Evolutionary conservation across 2,888 invertebrate species (phyloP).

Genomic region (Masnerella sp.): DNA sequence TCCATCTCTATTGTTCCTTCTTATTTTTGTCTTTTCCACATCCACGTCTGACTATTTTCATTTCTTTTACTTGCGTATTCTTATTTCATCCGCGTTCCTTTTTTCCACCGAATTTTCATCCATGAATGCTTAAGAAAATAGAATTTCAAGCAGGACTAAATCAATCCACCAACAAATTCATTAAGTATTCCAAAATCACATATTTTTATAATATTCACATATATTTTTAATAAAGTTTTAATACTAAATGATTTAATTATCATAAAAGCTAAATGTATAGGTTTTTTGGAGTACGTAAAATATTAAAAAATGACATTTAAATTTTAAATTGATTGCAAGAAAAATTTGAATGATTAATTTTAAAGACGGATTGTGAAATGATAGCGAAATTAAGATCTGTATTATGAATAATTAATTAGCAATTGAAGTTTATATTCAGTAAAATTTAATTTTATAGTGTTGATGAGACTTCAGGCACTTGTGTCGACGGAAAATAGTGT

Average conservation of each 20-base stretch:
- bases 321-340: too few species aligned
- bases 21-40: slow-evolving; percentile 24
- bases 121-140: slow-evolving; percentile 33
- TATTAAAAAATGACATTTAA: too few species aligned
- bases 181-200: background rate
- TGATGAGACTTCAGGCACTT: background rate
- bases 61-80: slow-evolving; percentile 25
- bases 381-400: background rate
- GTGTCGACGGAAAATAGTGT: background rate
- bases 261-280: too few species aligned
- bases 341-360: background rate
- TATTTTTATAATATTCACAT: background rate
- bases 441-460: background rate
- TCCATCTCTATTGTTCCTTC: slow-evolving; percentile 26
- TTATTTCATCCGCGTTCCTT: slow-evolving; percentile 8
- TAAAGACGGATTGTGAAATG: background rate
- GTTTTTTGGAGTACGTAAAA: too few species aligned
- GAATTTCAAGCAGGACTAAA: background rate
- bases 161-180: background rate
- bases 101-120: slow-evolving; percentile 3
- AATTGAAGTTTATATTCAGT: background rate
- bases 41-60: slow-evolving; percentile 13
- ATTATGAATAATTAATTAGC: background rate
- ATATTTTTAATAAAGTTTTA: too few species aligned
- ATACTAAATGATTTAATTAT: too few species aligned